Conservation (phyloP, 2,888 invertebrate species). For the Galerucella calmariensis region DNA sequence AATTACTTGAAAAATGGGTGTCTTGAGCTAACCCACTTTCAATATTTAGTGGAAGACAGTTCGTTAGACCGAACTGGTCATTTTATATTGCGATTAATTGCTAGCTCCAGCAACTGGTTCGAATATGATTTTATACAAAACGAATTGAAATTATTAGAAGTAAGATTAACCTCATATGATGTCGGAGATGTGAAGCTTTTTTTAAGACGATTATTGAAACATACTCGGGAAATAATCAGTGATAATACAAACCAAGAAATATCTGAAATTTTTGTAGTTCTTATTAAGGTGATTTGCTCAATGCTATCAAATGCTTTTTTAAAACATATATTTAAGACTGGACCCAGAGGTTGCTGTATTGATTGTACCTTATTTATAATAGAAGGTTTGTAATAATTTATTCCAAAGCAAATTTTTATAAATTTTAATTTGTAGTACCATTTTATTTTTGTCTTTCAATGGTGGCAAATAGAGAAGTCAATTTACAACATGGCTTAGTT, state of each 20-base stretch:
- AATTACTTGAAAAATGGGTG: constrained; percentile 57
- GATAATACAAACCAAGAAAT: constrained; percentile 22
- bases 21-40: constrained; percentile 60
- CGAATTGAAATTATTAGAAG: constrained; percentile 42
- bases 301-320: constrained; percentile 47
- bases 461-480: constrained; percentile 68
- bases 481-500: constrained; percentile 67
- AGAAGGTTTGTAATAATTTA: constrained; percentile 30
- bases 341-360: constrained; percentile 19
- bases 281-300: constrained; percentile 31
- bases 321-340: constrained; percentile 32
- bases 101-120: constrained; percentile 60
- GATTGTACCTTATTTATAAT: constrained; percentile 33
- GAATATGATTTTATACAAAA: constrained; percentile 56
- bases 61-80: constrained; percentile 71
- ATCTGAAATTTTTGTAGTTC: constrained; percentile 28
- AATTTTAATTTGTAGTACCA: constrained; percentile 59
- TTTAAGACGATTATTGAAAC: constrained; percentile 45
- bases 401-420: not conserved
- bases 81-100: constrained; percentile 67
- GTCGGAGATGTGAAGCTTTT: constrained; percentile 37
- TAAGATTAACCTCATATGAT: constrained; percentile 45
- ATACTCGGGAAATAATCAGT: constrained; percentile 35
- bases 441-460: constrained; percentile 70
- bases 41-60: constrained; percentile 71